Evolutionary conservation across 1,140 invertebrate genomes (phyloP).

Genomic region (Lineus longissimus): DNA sequence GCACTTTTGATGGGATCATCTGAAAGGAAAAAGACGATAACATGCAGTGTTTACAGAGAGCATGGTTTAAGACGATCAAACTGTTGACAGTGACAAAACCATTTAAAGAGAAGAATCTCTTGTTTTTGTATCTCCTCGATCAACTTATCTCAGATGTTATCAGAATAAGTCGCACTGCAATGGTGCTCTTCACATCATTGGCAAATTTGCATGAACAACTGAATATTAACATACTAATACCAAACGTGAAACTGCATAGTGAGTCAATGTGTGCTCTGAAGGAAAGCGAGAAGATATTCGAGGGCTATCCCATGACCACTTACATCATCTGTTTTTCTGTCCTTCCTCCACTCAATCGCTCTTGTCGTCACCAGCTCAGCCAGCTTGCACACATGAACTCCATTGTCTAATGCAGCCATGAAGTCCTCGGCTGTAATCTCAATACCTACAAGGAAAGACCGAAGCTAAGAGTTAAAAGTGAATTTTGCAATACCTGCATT

Average conservation of each 20-base stretch:
- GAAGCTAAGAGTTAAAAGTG: background rate
- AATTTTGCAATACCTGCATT: too few relatives aligned
- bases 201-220: too few relatives aligned
- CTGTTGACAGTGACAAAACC: too few relatives aligned
- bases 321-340: slow-evolving; percentile 36
- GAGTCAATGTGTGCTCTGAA: too few relatives aligned
- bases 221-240: too few relatives aligned
- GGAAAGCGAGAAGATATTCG: too few relatives aligned
- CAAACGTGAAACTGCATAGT: too few relatives aligned
- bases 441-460: slow-evolving; percentile 25
- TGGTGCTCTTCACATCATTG: too few relatives aligned
- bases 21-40: slow-evolving; percentile 18
- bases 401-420: slow-evolving; percentile 86
- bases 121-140: too few relatives aligned
- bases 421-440: slow-evolving; percentile 58
- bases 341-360: slow-evolving; percentile 65
- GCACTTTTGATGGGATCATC: slow-evolving; percentile 25
- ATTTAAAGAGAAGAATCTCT: too few relatives aligned
- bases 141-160: background rate
- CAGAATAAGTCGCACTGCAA: too few relatives aligned
- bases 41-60: slow-evolving; percentile 34
- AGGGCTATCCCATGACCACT: too few relatives aligned
- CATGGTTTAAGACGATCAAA: slow-evolving; percentile 62
- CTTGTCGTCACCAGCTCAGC: slow-evolving; percentile 83
- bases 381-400: slow-evolving; percentile 84